phyloP scores from a whole-genome alignment of 2,888 invertebrate species.

The Alentia gelatinosa region DNA sequence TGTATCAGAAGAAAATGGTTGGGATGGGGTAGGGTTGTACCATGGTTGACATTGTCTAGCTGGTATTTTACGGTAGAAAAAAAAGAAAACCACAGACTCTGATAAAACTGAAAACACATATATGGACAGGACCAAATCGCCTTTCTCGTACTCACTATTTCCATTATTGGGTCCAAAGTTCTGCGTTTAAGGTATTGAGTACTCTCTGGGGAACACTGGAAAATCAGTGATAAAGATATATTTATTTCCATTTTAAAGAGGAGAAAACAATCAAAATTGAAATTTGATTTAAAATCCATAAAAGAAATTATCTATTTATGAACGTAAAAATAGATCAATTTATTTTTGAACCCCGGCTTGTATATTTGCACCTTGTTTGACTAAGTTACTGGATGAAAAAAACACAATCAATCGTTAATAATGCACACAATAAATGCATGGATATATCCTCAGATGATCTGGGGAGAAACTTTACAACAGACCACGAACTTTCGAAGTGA shows the following conservation, averaged over 20 bases:
- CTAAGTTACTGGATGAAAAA: not conserved
- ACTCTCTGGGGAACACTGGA: constrained; percentile 38
- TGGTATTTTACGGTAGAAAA: too few relatives aligned
- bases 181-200: not conserved
- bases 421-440: too few relatives aligned
- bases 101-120: not conserved
- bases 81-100: too few relatives aligned
- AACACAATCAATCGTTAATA: too few relatives aligned
- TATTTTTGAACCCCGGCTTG: too few relatives aligned
- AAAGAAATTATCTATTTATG: not conserved
- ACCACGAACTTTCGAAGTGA: not conserved
- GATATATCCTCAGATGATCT: too few relatives aligned
- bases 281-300: not conserved
- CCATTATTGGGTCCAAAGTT: constrained; percentile 51
- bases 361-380: not conserved
- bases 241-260: not conserved
- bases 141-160: constrained; percentile 34
- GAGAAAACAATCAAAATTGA: too few relatives aligned
- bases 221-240: constrained; percentile 27
- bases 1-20: not conserved
- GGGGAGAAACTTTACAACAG: not conserved
- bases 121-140: not conserved
- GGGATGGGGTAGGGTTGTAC: too few relatives aligned
- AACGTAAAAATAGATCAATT: too few relatives aligned
- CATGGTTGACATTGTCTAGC: too few relatives aligned